These are phyloP conservation scores for Atrina japonica DNA, from an alignment of 2,888 invertebrate genomes.

Conservation along the genomic window DNA sequence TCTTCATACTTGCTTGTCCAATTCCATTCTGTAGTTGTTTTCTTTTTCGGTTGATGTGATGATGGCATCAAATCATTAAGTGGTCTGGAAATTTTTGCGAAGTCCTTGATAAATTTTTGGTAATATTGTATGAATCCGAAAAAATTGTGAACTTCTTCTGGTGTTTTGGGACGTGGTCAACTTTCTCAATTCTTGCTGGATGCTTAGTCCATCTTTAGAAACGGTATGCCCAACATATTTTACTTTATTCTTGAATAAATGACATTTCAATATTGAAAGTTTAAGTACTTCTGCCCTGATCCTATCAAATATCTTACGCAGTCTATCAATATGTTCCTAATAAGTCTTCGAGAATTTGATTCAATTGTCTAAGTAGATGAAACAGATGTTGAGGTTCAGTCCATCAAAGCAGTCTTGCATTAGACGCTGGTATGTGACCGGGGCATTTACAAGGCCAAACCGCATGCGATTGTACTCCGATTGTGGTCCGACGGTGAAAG, in stretches of 20 bases:
- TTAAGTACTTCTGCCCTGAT: slow-evolving; percentile 23
- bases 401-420: slow-evolving; percentile 9
- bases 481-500: slow-evolving; percentile 24
- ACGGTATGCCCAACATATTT: slow-evolving; percentile 30
- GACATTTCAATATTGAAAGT: slow-evolving; percentile 34
- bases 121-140: slow-evolving; percentile 34
- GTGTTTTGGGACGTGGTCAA: slow-evolving; percentile 28
- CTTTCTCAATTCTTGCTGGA: slow-evolving; percentile 21
- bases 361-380: not conserved
- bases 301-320: slow-evolving; percentile 32
- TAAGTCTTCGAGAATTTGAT: slow-evolving; percentile 31
- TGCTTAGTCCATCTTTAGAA: not conserved
- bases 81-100: slow-evolving; percentile 33
- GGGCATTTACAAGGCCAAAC: slow-evolving; percentile 11
- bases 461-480: slow-evolving; percentile 21
- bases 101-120: slow-evolving; percentile 25
- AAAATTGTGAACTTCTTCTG: slow-evolving; percentile 35
- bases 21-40: not conserved
- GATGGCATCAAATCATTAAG: slow-evolving; percentile 20
- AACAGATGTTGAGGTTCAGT: not conserved
- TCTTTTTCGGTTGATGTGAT: slow-evolving; percentile 1
- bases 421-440: not conserved
- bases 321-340: slow-evolving; percentile 34
- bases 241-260: slow-evolving; percentile 24
- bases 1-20: slow-evolving; percentile 13